Evolutionary conservation across 2,797 vertebrate species (phyloP).

Genomic region (Acrossocheilus fasciatus): DNA sequence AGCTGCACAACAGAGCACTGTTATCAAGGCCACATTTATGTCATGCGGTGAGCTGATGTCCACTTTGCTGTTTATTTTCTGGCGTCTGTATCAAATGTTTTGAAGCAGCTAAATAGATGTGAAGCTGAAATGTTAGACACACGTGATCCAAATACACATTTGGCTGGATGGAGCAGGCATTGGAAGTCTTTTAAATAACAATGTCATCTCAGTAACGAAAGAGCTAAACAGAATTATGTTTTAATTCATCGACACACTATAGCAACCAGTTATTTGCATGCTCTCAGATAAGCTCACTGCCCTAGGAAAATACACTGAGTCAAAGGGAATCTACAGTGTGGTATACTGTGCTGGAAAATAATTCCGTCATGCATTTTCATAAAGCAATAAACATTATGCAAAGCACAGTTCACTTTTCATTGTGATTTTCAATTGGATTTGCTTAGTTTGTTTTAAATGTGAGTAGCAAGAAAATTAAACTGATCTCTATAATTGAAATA

Average conservation of each 20-base stretch:
- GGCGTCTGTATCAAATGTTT: not conserved
- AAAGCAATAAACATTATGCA: not conserved
- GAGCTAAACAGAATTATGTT: not conserved
- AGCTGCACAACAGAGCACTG: conserved; percentile 28
- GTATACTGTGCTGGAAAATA: not conserved
- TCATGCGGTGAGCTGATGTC: not conserved
- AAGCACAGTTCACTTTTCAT: not conserved
- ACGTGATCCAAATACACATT: conserved; percentile 4
- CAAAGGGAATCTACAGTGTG: not conserved
- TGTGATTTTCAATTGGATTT: not conserved
- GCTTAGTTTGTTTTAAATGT: not conserved
- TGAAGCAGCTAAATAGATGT: conserved; percentile 10
- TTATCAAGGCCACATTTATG: conserved; percentile 11
- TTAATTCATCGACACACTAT: not conserved
- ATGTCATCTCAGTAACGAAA: not conserved
- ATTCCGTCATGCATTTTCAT: not conserved
- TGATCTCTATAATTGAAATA: not conserved
- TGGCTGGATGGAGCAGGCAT: not conserved
- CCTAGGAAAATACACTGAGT: not conserved
- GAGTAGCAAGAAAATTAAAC: not conserved
- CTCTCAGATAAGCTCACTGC: not conserved
- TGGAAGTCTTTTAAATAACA: not conserved
- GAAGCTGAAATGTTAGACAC: not conserved
- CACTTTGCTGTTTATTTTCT: conserved; percentile 19
- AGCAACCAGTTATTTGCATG: not conserved